Conservation (phyloP, 92 coral and sea anemone species). For the Parazoanthus swiftii region DNA sequence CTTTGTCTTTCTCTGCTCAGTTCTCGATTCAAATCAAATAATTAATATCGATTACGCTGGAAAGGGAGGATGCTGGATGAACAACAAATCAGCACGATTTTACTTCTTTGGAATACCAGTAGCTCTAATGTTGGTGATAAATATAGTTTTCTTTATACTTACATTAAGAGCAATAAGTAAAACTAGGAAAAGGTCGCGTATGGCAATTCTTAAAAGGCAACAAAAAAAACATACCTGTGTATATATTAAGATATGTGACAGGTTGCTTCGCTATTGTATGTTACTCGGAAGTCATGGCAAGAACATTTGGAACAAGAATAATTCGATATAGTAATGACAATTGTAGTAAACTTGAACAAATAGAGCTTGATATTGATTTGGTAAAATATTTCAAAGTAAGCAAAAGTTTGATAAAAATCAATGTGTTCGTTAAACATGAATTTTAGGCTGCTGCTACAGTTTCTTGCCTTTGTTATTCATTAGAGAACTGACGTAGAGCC, state of each 20-base stretch:
- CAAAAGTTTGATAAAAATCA: too few relatives aligned
- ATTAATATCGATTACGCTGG: slow-evolving; percentile 63
- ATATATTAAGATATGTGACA: slow-evolving; percentile 47
- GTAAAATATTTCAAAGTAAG: too few relatives aligned
- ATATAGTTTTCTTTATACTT: slow-evolving; percentile 58
- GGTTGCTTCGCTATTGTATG: not conserved
- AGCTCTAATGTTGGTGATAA: slow-evolving; percentile 45
- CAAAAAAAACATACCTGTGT: slow-evolving; percentile 36
- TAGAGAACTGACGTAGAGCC: too few relatives aligned
- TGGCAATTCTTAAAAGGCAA: slow-evolving; percentile 25
- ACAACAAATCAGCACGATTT: slow-evolving; percentile 46
- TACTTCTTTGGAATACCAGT: slow-evolving; percentile 55
- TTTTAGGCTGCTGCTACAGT: too few relatives aligned
- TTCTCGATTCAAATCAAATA: slow-evolving; percentile 59
- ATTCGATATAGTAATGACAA: too few relatives aligned
- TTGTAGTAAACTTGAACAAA: too few relatives aligned
- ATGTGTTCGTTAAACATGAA: too few relatives aligned
- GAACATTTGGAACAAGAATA: too few relatives aligned
- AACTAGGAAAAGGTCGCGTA: slow-evolving; percentile 37
- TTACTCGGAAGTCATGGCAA: too few relatives aligned
- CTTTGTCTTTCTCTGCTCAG: slow-evolving; percentile 55
- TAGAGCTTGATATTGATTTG: too few relatives aligned
- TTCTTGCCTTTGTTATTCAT: too few relatives aligned
- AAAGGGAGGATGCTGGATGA: slow-evolving; percentile 62
- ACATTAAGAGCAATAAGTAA: slow-evolving; percentile 49